Evolutionary conservation across 2,888 invertebrate species (phyloP), one percentile per base, ranked within the genome.

Genomic region (Eilema griseolum): DNA sequence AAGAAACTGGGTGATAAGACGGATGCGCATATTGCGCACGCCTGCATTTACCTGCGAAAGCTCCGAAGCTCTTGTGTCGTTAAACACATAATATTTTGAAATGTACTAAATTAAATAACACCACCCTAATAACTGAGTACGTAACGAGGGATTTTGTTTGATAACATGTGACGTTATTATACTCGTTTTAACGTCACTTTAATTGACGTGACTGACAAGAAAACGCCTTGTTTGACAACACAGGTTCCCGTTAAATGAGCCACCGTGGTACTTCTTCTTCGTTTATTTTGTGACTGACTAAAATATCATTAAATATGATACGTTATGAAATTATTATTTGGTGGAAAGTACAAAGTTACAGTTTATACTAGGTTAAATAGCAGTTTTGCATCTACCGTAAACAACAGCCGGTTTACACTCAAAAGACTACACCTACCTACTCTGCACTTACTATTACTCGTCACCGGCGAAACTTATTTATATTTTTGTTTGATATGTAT

Each of bases 121-220:
- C 67, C 57, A 33, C 59, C 28, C 56, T 57, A 61, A 65, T 78
- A 73, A 74, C 73, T 76, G 28, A n/a, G 70, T 69, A 73, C 64
- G 69, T 74, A 75, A 74, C 70, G 70, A 82, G 59, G 77, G 70
- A 74, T 83, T 71, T 72, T 80, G 71, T 75, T 76, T 66, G 76
- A 71, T 24, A 69, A 73, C 69, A 73, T 68, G 66, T 83, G 70
- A 75, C 79, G 75, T 77, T 73, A 75, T 79, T 75, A 73, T 78
- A 66, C 67, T 65, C 80, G 71, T 77, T 79, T 76, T 77, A 79
- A 82, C 80, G 83, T 85, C 84, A 81, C 75, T 74, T 79, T 87
- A 87, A 87, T 86, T 87, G 87, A 87, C 86, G 75, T 81, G 71
- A 61, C 78, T 81, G 81, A 79, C 82, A 77, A 67, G 76, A 70